These are phyloP conservation scores for Gymnocypris eckloni DNA, from an alignment of 2,797 vertebrate genomes.

Conservation along the genomic window DNA sequence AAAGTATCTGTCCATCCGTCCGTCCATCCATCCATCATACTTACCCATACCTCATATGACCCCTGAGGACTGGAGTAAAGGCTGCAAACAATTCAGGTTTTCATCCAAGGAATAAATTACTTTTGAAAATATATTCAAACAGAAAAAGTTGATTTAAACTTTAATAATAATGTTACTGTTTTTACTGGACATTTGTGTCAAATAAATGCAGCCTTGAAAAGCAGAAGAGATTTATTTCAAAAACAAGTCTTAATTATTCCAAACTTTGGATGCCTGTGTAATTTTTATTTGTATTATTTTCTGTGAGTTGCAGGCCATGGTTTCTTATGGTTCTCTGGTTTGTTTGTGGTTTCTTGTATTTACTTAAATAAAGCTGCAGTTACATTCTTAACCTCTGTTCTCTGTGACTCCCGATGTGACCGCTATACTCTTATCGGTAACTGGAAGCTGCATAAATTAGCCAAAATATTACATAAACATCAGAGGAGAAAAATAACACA, in stretches of 20 bases:
- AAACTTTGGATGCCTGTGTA: neutral
- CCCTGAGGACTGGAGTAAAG: too few species aligned
- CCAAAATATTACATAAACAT: conserved; percentile 21
- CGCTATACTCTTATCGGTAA: neutral
- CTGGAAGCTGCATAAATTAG: neutral
- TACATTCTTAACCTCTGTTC: neutral
- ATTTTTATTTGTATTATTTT: neutral
- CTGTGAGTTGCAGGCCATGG: neutral
- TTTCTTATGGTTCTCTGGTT: neutral
- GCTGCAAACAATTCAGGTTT: too few species aligned
- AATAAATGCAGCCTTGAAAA: too few species aligned
- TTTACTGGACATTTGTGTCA: too few species aligned
- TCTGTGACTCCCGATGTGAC: neutral
- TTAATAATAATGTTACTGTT: too few species aligned
- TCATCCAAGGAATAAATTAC: too few species aligned
- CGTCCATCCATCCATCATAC: too few species aligned
- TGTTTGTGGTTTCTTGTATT: neutral
- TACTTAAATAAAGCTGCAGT: neutral
- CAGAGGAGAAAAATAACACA: neutral
- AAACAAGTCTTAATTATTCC: neutral
- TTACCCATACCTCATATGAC: too few species aligned
- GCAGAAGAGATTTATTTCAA: neutral
- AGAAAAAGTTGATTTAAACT: too few species aligned
- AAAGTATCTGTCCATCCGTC: too few species aligned
- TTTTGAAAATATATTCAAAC: too few species aligned